phyloP scores from a whole-genome alignment of 1,140 invertebrate species.

The Pristionchus pacificus region DNA sequence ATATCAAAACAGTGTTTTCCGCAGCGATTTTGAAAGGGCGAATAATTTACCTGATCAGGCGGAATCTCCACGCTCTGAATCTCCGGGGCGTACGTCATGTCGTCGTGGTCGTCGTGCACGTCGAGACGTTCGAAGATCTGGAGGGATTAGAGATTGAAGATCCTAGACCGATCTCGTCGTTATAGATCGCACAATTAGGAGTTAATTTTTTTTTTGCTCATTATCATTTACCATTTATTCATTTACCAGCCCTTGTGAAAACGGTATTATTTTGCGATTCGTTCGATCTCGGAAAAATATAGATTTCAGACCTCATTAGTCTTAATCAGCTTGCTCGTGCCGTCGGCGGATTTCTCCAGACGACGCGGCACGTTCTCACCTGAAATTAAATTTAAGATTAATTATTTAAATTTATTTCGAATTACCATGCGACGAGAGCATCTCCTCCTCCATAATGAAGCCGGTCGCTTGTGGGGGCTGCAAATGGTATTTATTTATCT shows the following conservation, averaged over 20 bases:
- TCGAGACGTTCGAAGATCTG: constrained; percentile 46
- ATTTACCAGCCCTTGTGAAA: constrained; percentile 3
- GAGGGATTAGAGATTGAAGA: constrained; percentile 19
- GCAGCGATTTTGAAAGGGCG: too few relatives aligned
- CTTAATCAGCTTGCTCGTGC: constrained; percentile 39
- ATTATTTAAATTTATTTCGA: too few relatives aligned
- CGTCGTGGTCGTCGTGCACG: constrained; percentile 43
- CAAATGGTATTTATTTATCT: too few relatives aligned
- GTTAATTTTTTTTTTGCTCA: constrained; percentile 1
- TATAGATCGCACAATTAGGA: background rate
- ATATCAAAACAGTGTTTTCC: too few relatives aligned
- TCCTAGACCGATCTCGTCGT: background rate
- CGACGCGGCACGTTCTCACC: constrained; percentile 23
- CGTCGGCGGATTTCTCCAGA: constrained; percentile 26
- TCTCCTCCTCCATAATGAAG: constrained; percentile 52
- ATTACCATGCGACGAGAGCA: constrained; percentile 28
- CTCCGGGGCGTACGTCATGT: constrained; percentile 52
- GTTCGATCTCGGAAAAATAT: constrained; percentile 2
- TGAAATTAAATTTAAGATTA: background rate
- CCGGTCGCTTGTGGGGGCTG: constrained; percentile 13
- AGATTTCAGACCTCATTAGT: constrained; percentile 42
- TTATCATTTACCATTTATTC: constrained; percentile 9
- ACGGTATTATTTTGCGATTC: too few relatives aligned
- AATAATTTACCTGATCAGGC: constrained; percentile 51
- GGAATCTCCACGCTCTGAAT: constrained; percentile 53